Conservation (phyloP, 2,797 vertebrate genomes). For the Setipinna tenuifilis region DNA sequence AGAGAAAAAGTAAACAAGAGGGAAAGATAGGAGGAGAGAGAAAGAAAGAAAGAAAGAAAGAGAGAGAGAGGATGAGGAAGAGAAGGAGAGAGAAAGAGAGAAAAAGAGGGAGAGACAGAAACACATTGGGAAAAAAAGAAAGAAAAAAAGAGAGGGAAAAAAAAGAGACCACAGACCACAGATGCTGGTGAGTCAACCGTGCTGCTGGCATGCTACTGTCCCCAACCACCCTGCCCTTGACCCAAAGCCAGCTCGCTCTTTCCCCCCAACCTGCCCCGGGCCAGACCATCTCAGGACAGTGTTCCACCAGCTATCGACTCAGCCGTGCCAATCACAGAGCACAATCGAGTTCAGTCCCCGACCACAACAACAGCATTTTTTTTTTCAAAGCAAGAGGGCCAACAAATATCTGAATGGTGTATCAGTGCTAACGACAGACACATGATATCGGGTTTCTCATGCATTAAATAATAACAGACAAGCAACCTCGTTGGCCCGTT, state of each 20-base stretch:
- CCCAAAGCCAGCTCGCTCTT: not conserved
- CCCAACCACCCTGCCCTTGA: slow-evolving; percentile 13
- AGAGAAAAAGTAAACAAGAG: not conserved
- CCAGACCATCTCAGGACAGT: not conserved
- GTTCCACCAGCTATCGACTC: not conserved
- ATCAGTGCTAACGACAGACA: not conserved
- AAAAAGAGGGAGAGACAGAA: too few relatives aligned
- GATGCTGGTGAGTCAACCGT: not conserved
- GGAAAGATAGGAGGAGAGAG: not conserved
- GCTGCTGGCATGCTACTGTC: not conserved
- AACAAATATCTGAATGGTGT: not conserved
- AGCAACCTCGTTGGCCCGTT: too few relatives aligned
- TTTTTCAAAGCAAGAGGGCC: not conserved
- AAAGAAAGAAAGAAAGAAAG: not conserved
- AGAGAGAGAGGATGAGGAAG: too few relatives aligned
- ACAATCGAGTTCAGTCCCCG: not conserved
- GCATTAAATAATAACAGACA: not conserved
- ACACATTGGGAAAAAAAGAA: too few relatives aligned
- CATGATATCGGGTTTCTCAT: not conserved
- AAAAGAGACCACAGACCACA: slow-evolving; percentile 4
- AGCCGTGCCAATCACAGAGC: not conserved
- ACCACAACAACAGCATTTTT: not conserved
- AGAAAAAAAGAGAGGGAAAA: too few relatives aligned
- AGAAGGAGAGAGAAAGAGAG: too few relatives aligned
- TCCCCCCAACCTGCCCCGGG: not conserved